Percentiles rank a stretch among this genome's conserved stretches.
Evolutionary conservation across 2,797 vertebrate genomes (phyloP).

Genomic region (Cheracebus regulus): DNA sequence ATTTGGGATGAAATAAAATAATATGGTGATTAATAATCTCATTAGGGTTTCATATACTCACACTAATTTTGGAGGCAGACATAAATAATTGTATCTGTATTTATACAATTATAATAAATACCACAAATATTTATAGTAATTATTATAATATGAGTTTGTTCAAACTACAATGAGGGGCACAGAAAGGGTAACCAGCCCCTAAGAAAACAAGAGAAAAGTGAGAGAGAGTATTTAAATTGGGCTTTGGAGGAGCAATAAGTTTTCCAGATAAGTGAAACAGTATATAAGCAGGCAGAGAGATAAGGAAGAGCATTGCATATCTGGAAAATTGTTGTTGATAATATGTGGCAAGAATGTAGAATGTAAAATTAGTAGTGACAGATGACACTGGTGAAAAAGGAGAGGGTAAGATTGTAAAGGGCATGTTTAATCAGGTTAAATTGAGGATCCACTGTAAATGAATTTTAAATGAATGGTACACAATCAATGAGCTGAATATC

Average conservation of each 20-base stretch:
- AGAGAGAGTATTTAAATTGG: not conserved
- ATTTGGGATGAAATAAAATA: constrained; percentile 30
- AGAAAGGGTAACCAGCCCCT: not conserved
- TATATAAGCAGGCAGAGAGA: not conserved
- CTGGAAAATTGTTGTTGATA: not conserved
- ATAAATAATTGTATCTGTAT: constrained; percentile 1
- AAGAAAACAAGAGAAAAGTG: not conserved
- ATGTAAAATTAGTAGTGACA: constrained; percentile 15
- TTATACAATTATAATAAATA: constrained; percentile 26
- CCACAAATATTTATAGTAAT: not conserved
- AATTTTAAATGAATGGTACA: not conserved
- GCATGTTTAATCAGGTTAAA: constrained; percentile 23
- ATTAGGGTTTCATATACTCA: not conserved
- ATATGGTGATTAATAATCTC: not conserved
- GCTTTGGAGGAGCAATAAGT: not conserved
- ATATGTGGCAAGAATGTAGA: not conserved
- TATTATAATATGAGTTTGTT: not conserved
- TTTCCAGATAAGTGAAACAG: constrained; percentile 26
- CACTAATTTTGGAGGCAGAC: not conserved
- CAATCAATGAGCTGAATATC: not conserved
- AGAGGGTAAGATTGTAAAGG: not conserved
- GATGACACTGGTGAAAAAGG: not conserved
- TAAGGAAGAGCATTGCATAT: not conserved
- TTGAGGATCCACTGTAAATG: not conserved
- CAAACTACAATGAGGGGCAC: not conserved